A percentile compares a stretch with the other conserved stretches of the same genome.
Evolutionary conservation across 2,113 vertebrate species (phyloP).

Genomic region (Bambusicola thoracicus): DNA sequence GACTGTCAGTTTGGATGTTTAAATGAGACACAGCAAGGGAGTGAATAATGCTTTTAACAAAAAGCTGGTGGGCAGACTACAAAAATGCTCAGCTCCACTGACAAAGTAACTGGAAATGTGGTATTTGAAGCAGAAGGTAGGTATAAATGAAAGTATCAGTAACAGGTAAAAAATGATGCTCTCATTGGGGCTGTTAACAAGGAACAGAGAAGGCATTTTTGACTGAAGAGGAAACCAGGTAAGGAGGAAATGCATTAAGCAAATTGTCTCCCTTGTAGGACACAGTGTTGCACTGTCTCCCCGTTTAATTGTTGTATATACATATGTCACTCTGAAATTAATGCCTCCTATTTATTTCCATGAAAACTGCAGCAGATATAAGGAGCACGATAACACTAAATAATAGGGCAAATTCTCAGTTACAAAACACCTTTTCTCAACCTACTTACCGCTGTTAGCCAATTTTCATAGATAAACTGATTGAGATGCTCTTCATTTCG

Average conservation of each 20-base stretch:
- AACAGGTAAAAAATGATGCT: not conserved
- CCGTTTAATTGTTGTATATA: not conserved
- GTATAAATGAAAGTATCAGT: not conserved
- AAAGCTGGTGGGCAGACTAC: not conserved
- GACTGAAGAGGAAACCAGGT: not conserved
- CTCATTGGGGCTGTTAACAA: not conserved
- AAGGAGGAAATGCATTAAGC: not conserved
- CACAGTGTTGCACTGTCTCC: not conserved
- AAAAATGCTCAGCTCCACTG: not conserved
- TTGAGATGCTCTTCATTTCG: too few relatives aligned
- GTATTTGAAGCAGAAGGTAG: not conserved
- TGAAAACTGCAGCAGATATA: too few relatives aligned
- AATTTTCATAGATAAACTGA: too few relatives aligned
- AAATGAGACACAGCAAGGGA: slow-evolving; percentile 40
- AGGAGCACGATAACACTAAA: too few relatives aligned
- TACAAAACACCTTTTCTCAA: too few relatives aligned
- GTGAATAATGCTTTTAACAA: slow-evolving; percentile 34
- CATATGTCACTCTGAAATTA: too few relatives aligned
- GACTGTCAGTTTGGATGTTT: slow-evolving; percentile 58
- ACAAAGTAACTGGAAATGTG: slow-evolving; percentile 3
- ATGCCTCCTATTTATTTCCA: too few relatives aligned
- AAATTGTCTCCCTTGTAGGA: not conserved
- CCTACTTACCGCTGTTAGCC: too few relatives aligned
- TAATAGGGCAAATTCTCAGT: too few relatives aligned
- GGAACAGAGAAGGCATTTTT: not conserved